phyloP scores from a whole-genome alignment of 53 echinoderm and acorn worm species.

The Crossaster papposus region DNA sequence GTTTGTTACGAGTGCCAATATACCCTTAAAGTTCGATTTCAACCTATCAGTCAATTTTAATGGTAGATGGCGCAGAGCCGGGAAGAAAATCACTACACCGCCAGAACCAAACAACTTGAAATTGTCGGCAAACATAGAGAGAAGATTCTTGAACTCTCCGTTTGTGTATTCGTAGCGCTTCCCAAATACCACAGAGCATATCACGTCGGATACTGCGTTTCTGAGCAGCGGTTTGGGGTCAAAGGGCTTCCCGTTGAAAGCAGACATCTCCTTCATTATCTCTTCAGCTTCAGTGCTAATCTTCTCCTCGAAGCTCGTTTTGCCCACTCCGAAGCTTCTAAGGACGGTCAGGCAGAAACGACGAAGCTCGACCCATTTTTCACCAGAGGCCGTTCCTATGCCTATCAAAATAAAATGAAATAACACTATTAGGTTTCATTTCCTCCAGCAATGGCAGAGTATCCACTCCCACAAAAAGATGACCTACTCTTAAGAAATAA shows the following conservation, averaged over 20 bases:
- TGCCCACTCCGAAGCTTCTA: slow-evolving; percentile 73
- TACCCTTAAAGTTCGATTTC: background rate
- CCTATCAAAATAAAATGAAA: background rate
- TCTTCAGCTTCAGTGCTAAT: slow-evolving; percentile 46
- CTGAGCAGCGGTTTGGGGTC: slow-evolving; percentile 44
- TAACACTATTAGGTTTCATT: too few species aligned
- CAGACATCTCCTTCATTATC: slow-evolving; percentile 33
- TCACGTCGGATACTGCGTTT: slow-evolving; percentile 70
- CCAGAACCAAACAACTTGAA: background rate
- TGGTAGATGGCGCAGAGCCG: background rate
- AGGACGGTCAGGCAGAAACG: slow-evolving; percentile 60
- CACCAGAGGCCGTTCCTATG: slow-evolving; percentile 29
- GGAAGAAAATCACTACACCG: background rate
- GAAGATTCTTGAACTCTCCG: slow-evolving; percentile 8
- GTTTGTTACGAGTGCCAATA: background rate
- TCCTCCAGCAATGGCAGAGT: too few species aligned
- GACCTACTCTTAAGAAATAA: too few species aligned
- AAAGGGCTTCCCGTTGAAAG: slow-evolving; percentile 54
- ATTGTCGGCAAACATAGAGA: background rate
- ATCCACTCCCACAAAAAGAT: too few species aligned
- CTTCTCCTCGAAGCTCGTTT: slow-evolving; percentile 70
- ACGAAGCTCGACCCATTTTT: slow-evolving; percentile 68
- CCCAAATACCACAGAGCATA: slow-evolving; percentile 28
- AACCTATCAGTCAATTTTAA: background rate
- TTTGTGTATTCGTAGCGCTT: slow-evolving; percentile 36